Base-by-base conservation (phyloP, 2,113 vertebrate species). In the Tringa solitaria region DNA sequence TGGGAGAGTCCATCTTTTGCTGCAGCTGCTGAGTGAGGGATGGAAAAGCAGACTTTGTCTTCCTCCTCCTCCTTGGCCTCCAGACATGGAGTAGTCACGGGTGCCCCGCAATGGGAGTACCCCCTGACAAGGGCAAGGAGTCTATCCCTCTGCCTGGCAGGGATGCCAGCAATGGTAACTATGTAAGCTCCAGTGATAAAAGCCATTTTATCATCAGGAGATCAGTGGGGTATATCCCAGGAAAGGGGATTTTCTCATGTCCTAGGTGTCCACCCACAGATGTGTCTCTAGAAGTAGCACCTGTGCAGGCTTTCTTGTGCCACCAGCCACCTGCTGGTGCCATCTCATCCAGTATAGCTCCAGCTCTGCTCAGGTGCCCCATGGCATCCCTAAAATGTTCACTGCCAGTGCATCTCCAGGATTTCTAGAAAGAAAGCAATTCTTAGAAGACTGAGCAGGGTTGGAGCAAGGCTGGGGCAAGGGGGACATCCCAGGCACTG, bases 181-280 rank as follows among this genome's bases (percentile, higher is more conserved):
- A 23, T 0, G 1, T 50, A 82, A 67, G 24, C 8, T 9, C 7
- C 26, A 39, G 28, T 27, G 50, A 64, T 24, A 67, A 73, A 75
- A 33, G 23, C 18, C 0, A 20, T 84, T 87, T 89, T 72, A 53
- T 41, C 0, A 0, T 64, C 43, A 46, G n/a, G 18, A 54, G 6
- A 8, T 76, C 45, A 26, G 45, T 32, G 45, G 21, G 4, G 5
- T 27, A 3, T 68, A 19, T 27, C 14, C 27, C 0, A 0, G 2
- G 8, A 54, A 75, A 67, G 6, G 24, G 23, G 13, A 54, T 46
- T 5, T 11, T 41, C 72, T 72, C 9, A 7, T 33, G 15, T 73
- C 26, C 28, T 82, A 24, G 14, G 9, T 27, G 13, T 72, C 20
- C 30, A 67, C 17, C 14, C 1, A 0, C 24, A 73, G 53, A 39